A percentile compares a stretch with the other conserved stretches of the same genome.
These are phyloP conservation scores for Spilarctia lutea DNA, from an alignment of 2,888 invertebrate genomes.

Conservation along the genomic window DNA sequence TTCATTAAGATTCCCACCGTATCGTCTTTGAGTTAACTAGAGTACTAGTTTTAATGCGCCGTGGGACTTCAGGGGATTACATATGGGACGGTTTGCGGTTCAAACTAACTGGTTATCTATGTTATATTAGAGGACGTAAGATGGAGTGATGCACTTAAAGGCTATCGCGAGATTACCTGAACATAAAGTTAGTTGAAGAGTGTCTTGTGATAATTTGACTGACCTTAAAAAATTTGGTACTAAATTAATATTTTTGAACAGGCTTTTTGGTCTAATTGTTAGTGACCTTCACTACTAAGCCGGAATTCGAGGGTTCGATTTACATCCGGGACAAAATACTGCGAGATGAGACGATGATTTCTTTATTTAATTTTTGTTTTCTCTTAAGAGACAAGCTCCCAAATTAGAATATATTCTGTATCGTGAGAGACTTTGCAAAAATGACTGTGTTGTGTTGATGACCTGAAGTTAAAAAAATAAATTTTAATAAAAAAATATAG, in stretches of 20 bases:
- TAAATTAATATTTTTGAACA: neutral
- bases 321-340: no score
- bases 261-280: no score
- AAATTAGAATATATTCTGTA: no score
- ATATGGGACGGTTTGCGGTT: constrained; percentile 1
- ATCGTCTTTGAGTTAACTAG: neutral
- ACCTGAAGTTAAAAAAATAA: no score
- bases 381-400: no score
- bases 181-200: neutral
- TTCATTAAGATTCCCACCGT: neutral
- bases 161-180: neutral
- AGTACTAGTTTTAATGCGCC: neutral
- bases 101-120: neutral
- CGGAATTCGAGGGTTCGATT: no score
- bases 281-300: no score
- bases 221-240: neutral
- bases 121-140: neutral
- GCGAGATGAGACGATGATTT: no score
- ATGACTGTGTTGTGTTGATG: no score
- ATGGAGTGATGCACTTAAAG: neutral
- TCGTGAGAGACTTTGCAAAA: no score
- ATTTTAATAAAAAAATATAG: neutral
- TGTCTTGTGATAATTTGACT: neutral
- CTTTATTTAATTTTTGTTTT: no score
- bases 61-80: constrained; percentile 1